phyloP scores from a whole-genome alignment of 2,888 invertebrate genomes.

The Drosophila kambysellisi region DNA sequence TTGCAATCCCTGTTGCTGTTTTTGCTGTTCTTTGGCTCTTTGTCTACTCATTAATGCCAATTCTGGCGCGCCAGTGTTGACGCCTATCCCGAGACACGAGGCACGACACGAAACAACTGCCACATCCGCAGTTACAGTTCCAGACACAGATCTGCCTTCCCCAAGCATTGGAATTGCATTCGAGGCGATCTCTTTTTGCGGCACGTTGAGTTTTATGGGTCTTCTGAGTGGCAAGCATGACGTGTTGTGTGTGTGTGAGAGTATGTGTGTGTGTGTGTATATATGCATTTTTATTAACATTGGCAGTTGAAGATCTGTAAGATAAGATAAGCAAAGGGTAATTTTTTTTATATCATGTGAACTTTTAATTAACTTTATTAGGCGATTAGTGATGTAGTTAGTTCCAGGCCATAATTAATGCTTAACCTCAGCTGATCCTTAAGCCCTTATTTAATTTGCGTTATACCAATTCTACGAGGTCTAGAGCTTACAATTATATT shows the following conservation, averaged over 20 bases:
- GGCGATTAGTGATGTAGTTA: neutral
- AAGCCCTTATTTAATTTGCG: neutral
- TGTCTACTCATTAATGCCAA: constrained; percentile 82
- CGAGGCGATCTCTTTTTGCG: constrained; percentile 22
- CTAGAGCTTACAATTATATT: neutral
- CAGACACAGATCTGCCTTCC: constrained; percentile 3
- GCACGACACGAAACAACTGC: constrained; percentile 33
- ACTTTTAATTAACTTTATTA: neutral
- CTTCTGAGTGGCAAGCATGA: constrained; percentile 43
- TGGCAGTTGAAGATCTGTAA: neutral
- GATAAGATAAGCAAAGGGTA: neutral
- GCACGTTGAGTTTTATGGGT: constrained; percentile 44
- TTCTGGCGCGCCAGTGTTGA: constrained; percentile 80
- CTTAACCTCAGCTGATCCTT: neutral
- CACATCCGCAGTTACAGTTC: neutral
- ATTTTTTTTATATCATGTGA: neutral
- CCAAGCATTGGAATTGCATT: constrained; percentile 30
- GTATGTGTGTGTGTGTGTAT: neutral
- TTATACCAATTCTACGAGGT: neutral
- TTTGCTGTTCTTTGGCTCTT: constrained; percentile 46
- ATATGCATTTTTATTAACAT: constrained; percentile 3
- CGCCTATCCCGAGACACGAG: constrained; percentile 56
- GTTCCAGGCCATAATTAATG: neutral
- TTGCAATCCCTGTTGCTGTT: constrained; percentile 34
- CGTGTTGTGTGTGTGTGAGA: constrained; percentile 7